Evolutionary conservation across 2,113 vertebrate species (phyloP).

Genomic region (Regulus satrapa): DNA sequence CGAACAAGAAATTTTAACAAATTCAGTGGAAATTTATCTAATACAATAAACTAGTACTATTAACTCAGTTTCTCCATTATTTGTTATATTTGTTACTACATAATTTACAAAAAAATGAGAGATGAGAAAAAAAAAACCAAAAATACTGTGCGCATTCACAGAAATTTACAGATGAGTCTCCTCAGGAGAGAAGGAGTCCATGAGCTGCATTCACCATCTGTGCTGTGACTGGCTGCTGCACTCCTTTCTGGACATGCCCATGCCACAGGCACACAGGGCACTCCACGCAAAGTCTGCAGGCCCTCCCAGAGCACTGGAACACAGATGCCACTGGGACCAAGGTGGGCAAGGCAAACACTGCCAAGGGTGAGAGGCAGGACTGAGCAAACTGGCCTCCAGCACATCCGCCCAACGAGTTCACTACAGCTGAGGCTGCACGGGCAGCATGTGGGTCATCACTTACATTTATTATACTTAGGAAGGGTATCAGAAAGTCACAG

Average conservation of each 20-base stretch:
- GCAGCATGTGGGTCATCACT: background rate
- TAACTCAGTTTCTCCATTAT: background rate
- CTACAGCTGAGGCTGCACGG: background rate
- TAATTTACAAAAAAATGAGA: background rate
- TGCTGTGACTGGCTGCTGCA: background rate
- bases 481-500: background rate
- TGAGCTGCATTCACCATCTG: background rate
- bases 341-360: background rate
- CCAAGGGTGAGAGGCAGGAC: background rate
- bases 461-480: background rate
- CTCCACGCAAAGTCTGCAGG: background rate
- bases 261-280: background rate
- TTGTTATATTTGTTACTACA: background rate
- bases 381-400: background rate
- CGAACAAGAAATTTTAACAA: background rate
- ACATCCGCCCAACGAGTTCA: background rate
- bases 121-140: background rate
- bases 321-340: background rate
- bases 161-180: background rate
- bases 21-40: background rate
- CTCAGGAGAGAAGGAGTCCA: background rate
- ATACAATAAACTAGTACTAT: background rate
- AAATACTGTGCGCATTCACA: background rate
- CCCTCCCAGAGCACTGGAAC: background rate
- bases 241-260: background rate